These are phyloP conservation scores for Heteromormyrus szaboi DNA, from an alignment of 2,797 vertebrate genomes.

Conservation along the genomic window DNA sequence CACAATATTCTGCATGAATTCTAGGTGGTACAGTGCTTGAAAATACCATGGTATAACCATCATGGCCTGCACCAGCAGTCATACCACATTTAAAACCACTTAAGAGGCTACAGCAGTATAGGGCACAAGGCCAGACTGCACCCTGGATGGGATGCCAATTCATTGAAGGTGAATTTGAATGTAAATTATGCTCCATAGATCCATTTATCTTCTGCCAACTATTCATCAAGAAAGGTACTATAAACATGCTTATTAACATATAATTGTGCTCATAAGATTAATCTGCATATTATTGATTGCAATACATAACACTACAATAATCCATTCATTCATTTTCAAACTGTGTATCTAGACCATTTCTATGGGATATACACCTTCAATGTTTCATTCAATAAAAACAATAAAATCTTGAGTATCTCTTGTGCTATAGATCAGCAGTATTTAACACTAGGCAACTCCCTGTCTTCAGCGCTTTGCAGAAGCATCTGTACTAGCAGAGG, in stretches of 20 bases:
- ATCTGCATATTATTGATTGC: not conserved
- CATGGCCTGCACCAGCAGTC: not conserved
- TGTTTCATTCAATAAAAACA: not conserved
- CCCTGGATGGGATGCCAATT: not conserved
- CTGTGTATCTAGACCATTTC: not conserved
- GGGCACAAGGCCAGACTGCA: not conserved
- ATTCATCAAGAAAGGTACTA: not conserved
- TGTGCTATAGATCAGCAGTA: not conserved
- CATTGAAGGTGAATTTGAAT: not conserved
- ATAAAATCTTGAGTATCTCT: not conserved
- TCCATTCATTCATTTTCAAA: not conserved
- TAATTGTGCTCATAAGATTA: not conserved
- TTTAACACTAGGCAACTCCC: not conserved
- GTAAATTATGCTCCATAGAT: not conserved
- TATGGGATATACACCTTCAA: not conserved
- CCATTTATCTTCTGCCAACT: not conserved
- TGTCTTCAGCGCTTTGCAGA: not conserved
- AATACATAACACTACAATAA: not conserved
- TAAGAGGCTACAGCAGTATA: not conserved
- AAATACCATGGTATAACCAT: not conserved
- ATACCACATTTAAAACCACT: not conserved
- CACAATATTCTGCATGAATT: not conserved
- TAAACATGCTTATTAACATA: not conserved
- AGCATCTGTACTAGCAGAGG: not conserved
- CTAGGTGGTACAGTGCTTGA: not conserved